Conservation (phyloP, 2,113 vertebrate genomes). For the Willisornis vidua region DNA sequence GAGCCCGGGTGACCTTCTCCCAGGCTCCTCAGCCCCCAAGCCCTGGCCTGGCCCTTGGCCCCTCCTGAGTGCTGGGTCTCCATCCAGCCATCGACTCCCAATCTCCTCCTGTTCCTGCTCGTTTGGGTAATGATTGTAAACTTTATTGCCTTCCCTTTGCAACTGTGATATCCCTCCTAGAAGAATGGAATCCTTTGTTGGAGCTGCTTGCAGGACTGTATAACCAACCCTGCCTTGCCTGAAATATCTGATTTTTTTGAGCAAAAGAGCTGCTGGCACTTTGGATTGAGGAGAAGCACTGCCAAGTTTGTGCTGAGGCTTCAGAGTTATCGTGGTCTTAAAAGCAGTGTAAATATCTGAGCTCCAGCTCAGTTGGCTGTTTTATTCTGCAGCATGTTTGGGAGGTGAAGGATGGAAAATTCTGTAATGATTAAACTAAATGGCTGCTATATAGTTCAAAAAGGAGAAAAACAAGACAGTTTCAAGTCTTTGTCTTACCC, state of each 20-base stretch:
- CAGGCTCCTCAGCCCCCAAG: neutral
- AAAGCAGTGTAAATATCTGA: neutral
- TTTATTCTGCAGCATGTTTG: neutral
- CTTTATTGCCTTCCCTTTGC: conserved; percentile 13
- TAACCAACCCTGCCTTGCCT: neutral
- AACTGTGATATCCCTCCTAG: neutral
- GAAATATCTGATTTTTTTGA: neutral
- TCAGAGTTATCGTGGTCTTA: neutral
- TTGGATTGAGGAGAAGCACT: neutral
- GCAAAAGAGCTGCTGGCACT: neutral
- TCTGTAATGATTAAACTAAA: conserved; percentile 7
- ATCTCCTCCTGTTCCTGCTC: conserved; percentile 18
- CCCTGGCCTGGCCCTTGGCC: neutral
- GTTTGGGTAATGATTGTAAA: neutral
- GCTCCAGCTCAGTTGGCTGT: neutral
- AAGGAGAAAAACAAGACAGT: neutral
- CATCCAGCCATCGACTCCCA: neutral
- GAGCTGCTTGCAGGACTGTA: neutral
- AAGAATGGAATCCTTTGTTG: conserved; percentile 31
- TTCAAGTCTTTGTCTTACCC: neutral
- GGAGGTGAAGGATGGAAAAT: neutral
- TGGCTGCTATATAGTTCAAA: neutral
- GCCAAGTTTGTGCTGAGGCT: neutral
- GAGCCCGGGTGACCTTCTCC: conserved; percentile 4
- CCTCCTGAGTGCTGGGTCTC: conserved; percentile 12